A percentile compares a stretch with the other conserved stretches of the same genome.
Evolutionary conservation across 2,113 vertebrate genomes (phyloP).

Genomic region (Podarcis cretensis): DNA sequence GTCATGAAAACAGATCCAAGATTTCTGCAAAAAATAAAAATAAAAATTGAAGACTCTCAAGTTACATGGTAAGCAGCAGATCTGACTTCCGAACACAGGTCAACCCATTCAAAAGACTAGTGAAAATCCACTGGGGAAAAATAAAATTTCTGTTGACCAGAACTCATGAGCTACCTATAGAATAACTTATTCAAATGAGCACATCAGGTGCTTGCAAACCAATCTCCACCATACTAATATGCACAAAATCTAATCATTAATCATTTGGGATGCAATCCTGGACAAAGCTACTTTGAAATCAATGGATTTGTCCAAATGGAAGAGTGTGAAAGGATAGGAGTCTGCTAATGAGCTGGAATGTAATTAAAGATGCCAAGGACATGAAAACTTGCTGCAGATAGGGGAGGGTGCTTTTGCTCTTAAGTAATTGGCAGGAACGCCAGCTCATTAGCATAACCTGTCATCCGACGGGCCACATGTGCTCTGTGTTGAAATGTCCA

Average conservation of each 20-base stretch:
- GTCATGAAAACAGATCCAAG: background rate
- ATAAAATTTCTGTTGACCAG: background rate
- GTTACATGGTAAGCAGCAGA: background rate
- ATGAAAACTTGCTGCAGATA: constrained; percentile 54
- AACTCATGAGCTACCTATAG: constrained; percentile 20
- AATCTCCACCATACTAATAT: constrained; percentile 49
- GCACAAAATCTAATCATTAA: constrained; percentile 41
- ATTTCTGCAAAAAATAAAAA: background rate
- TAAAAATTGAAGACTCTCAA: background rate
- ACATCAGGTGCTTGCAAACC: constrained; percentile 37
- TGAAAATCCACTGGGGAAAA: background rate
- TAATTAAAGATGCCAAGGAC: constrained; percentile 73
- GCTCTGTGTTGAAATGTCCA: constrained; percentile 72
- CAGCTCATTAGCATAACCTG: constrained; percentile 76
- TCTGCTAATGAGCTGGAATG: constrained; percentile 60
- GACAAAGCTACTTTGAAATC: background rate
- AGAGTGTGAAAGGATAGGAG: constrained; percentile 36
- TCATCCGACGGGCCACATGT: constrained; percentile 75
- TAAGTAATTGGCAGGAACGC: constrained; percentile 75
- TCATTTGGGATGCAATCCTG: background rate
- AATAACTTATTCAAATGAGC: constrained; percentile 63
- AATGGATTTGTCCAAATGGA: background rate
- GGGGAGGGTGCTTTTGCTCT: constrained; percentile 53
- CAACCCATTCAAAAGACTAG: background rate
- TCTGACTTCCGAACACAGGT: background rate